Base-by-base conservation (phyloP, 1,140 invertebrate genomes). In the Rhynchophorus ferrugineus region DNA sequence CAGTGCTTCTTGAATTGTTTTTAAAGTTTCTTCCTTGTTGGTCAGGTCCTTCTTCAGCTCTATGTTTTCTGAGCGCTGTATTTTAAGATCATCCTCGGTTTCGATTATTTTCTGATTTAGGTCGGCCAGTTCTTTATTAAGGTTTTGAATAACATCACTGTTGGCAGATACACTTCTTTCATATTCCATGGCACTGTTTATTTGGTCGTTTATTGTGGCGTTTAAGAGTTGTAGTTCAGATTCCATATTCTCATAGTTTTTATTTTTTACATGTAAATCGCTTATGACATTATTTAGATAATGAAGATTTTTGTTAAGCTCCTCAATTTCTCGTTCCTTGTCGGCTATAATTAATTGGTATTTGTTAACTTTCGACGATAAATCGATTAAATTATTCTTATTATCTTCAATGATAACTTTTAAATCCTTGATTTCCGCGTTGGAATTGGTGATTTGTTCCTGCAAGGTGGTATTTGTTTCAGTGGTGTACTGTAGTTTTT, bases 401-500 rank as follows among this genome's bases (percentile, higher is more conserved):
- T 76, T 69, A 46, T 67, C 64, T 45, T 66, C 56, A 43, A 69
- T 60, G 6, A 59, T 59, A 29, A 51, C 49, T 67, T 52, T 63
- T 60, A 50, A 66, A 36, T 56, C 74, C 68, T 68, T 74, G 63
- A 60, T 66, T 71, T 75, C 63, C 71, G 73, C 38, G 68, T 61
- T 14, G 18, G 56, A 53, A 16, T 58, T 43, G 7, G 50, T 33
- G n/a, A 73, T 39, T 58, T 69, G 68, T 18, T 52, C 45, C 43
- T 69, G 57, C 13, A 70, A 60, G 57, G 73, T 70, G 60, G 73
- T 70, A 24, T 78, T 70, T 53, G 74, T 59, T 55, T 72, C 69
- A 48, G 54, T 39, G 8, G 67, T 45, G 14, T 61, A 54, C 9
- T 24, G 35, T 7, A 65, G 34, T 62, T 73, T 73, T 53, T 69